These are phyloP conservation scores for Aporrectodea caliginosa DNA, from an alignment of 1,140 invertebrate genomes.

Conservation along the genomic window DNA sequence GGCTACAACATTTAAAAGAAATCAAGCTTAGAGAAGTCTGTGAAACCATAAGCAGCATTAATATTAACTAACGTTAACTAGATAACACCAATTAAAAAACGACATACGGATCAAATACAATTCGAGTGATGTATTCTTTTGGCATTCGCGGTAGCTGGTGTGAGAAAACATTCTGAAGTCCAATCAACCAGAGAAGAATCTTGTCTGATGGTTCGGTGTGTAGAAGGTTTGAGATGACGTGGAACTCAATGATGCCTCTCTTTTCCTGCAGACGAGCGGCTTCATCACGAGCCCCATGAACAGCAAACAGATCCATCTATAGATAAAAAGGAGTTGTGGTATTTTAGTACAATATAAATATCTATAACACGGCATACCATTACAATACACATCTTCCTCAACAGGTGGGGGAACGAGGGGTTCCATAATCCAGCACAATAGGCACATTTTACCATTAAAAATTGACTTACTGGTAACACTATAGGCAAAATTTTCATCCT, in stretches of 20 bases:
- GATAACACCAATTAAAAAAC: too few relatives aligned
- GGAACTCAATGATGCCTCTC: slow-evolving; percentile 83
- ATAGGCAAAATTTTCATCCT: too few relatives aligned
- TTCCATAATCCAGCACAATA: too few relatives aligned
- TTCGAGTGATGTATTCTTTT: slow-evolving; percentile 92
- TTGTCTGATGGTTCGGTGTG: slow-evolving; percentile 80
- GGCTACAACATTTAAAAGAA: too few relatives aligned
- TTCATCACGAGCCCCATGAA: slow-evolving; percentile 74
- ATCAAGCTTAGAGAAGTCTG: too few relatives aligned
- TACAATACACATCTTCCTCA: neutral
- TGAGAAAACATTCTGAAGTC: slow-evolving; percentile 91
- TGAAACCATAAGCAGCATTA: too few relatives aligned
- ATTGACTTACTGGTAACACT: too few relatives aligned
- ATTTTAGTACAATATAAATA: neutral
- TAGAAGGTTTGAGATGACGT: slow-evolving; percentile 88
- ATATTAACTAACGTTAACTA: too few relatives aligned
- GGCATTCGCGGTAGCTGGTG: slow-evolving; percentile 95
- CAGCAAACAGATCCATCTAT: slow-evolving; percentile 42
- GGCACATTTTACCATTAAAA: too few relatives aligned
- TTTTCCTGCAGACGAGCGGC: slow-evolving; percentile 84
- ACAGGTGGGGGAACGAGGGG: too few relatives aligned
- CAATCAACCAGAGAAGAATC: slow-evolving; percentile 65
- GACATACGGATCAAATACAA: slow-evolving; percentile 92
- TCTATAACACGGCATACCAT: neutral
- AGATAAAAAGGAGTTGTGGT: neutral